Evolutionary conservation across 2,797 vertebrate species (phyloP).

Genomic region (Zenarchopterus dispar): DNA sequence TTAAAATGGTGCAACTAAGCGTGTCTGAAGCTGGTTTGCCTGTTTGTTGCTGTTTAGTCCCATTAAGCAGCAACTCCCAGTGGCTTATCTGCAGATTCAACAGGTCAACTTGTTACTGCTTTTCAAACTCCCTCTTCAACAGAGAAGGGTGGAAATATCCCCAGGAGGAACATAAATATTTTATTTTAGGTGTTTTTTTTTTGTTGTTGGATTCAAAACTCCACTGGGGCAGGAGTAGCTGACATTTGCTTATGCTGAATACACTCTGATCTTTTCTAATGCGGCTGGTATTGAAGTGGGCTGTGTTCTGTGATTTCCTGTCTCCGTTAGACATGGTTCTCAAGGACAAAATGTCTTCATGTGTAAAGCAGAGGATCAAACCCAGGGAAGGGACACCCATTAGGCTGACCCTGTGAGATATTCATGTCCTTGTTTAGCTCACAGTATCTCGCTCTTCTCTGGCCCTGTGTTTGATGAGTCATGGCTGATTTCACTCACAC

Average conservation of each 20-base stretch:
- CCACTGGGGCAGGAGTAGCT: constrained; percentile 9
- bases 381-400: constrained; percentile 25
- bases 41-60: constrained; percentile 41
- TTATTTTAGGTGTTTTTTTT: constrained; percentile 49
- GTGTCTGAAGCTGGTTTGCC: constrained; percentile 30
- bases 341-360: constrained; percentile 26
- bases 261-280: constrained; percentile 32
- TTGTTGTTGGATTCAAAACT: constrained; percentile 1
- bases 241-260: constrained; percentile 4
- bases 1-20: background rate
- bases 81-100: constrained; percentile 31
- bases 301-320: constrained; percentile 1
- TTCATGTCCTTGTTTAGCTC: constrained; percentile 42
- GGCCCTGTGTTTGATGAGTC: constrained; percentile 63
- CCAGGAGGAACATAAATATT: constrained; percentile 33
- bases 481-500: constrained; percentile 69
- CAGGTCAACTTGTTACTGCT: constrained; percentile 55
- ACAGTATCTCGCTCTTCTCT: constrained; percentile 50
- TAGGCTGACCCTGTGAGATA: constrained; percentile 43
- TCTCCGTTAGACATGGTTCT: constrained; percentile 9
- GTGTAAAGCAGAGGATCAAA: constrained; percentile 10
- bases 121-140: constrained; percentile 43
- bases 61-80: constrained; percentile 11
- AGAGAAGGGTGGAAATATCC: constrained; percentile 23
- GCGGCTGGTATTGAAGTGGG: background rate